These are phyloP conservation scores for Aphelenchoides avenae DNA, from an alignment of 1,140 invertebrate species.

Conservation along the genomic window DNA sequence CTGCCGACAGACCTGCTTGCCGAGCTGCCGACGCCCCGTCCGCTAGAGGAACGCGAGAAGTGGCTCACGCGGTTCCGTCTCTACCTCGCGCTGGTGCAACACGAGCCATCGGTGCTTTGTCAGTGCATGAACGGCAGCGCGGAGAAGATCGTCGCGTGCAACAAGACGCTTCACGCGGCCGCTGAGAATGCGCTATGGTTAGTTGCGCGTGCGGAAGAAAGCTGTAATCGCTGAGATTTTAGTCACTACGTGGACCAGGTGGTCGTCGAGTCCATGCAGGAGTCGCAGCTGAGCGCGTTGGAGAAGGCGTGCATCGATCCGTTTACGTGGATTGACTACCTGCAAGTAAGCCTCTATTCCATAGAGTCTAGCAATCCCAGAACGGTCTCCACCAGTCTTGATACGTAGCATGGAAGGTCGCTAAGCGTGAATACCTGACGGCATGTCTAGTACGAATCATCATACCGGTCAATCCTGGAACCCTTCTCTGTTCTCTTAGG, in stretches of 20 bases:
- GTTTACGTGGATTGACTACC: slow-evolving; percentile 36
- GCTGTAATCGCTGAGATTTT: slow-evolving; percentile 17
- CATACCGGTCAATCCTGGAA: too few relatives aligned
- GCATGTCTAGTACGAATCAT: too few relatives aligned
- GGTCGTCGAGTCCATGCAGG: slow-evolving; percentile 27
- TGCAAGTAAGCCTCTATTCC: slow-evolving; percentile 18
- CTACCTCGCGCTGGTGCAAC: slow-evolving; percentile 40
- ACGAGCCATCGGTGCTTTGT: slow-evolving; percentile 42
- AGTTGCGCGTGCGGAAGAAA: neutral
- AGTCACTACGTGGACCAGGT: slow-evolving; percentile 42
- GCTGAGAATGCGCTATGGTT: slow-evolving; percentile 41
- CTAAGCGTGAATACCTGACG: too few relatives aligned
- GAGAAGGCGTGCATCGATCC: slow-evolving; percentile 11
- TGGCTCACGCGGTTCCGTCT: slow-evolving; percentile 35
- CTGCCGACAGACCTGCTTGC: too few relatives aligned
- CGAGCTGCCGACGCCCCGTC: too few relatives aligned
- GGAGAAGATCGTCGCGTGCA: slow-evolving; percentile 31
- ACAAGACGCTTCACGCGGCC: slow-evolving; percentile 31
- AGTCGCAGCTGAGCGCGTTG: slow-evolving; percentile 10
- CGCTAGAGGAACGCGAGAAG: slow-evolving; percentile 13
- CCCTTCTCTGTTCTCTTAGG: too few relatives aligned
- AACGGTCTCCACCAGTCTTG: too few relatives aligned
- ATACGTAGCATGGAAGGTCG: too few relatives aligned
- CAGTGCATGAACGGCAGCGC: slow-evolving; percentile 36
- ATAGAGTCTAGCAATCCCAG: neutral